Evolutionary conservation across 2,888 invertebrate genomes (phyloP).

Genomic region (Leptopterna dolabrata): DNA sequence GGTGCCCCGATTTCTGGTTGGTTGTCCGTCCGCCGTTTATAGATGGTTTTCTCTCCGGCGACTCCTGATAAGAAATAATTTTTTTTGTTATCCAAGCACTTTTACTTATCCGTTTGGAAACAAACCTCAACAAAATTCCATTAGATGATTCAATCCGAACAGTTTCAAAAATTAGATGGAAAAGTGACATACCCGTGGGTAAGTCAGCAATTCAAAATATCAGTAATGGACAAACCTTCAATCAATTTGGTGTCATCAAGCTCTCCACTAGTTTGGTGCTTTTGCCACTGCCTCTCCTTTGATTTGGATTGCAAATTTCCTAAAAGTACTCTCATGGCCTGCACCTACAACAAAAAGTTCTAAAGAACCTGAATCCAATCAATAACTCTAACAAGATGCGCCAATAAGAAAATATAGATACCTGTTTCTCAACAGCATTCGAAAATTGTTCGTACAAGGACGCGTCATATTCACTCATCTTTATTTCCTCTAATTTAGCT

Average conservation of each 20-base stretch:
- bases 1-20: constrained; percentile 90
- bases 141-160: too few relatives aligned
- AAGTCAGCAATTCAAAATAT: too few relatives aligned
- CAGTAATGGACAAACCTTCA: constrained; percentile 74
- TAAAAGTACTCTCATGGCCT: constrained; percentile 85
- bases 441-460: constrained; percentile 86
- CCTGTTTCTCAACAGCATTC: constrained; percentile 80
- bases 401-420: constrained; percentile 63
- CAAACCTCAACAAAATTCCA: too few relatives aligned
- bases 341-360: constrained; percentile 70
- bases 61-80: constrained; percentile 70
- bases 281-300: constrained; percentile 92
- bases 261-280: constrained; percentile 95
- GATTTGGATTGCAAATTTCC: constrained; percentile 90
- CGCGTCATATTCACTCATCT: constrained; percentile 95
- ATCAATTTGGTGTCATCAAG: constrained; percentile 94
- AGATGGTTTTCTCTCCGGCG: constrained; percentile 92
- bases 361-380: neutral
- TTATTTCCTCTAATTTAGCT: constrained; percentile 87
- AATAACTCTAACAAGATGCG: neutral
- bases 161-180: too few relatives aligned
- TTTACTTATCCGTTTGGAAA: too few relatives aligned
- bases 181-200: too few relatives aligned
- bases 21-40: constrained; percentile 83
- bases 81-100: too few relatives aligned